A percentile compares a stretch with the other conserved stretches of the same genome.
Conservation (phyloP, 2,797 vertebrate genomes). For the Coendou prehensilis region DNA sequence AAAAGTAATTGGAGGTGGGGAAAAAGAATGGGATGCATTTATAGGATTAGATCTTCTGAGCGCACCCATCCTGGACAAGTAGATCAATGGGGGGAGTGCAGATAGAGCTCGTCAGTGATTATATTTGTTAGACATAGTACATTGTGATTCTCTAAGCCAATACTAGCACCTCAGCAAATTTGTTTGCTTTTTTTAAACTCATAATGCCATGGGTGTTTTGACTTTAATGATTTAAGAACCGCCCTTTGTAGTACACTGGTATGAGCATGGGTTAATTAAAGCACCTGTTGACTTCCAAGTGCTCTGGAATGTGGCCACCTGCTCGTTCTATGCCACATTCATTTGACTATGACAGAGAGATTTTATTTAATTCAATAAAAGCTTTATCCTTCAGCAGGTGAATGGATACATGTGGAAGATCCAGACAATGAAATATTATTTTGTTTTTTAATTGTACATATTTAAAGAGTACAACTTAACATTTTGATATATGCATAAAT, state of each 20-base stretch:
- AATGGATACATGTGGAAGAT: neutral
- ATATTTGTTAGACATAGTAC: neutral
- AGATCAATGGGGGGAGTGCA: neutral
- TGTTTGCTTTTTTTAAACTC: conserved; percentile 6
- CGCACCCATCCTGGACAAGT: neutral
- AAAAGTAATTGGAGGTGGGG: neutral
- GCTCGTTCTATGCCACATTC: neutral
- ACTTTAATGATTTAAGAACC: neutral
- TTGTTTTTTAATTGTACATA: neutral
- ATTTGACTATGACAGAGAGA: neutral
- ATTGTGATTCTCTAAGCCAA: neutral
- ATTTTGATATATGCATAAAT: neutral
- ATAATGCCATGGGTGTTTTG: neutral
- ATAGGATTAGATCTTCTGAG: neutral
- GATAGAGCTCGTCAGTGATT: neutral
- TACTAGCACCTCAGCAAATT: neutral
- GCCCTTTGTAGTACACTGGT: neutral
- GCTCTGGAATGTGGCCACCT: neutral
- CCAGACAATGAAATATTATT: neutral
- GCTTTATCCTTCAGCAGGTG: neutral
- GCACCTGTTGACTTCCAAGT: neutral
- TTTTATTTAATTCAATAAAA: conserved; percentile 25
- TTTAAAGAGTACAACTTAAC: neutral
- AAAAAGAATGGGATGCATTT: neutral
- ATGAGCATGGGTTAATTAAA: neutral